Evolutionary conservation across 1,140 invertebrate genomes (phyloP).

Genomic region (Magallana gigas): DNA sequence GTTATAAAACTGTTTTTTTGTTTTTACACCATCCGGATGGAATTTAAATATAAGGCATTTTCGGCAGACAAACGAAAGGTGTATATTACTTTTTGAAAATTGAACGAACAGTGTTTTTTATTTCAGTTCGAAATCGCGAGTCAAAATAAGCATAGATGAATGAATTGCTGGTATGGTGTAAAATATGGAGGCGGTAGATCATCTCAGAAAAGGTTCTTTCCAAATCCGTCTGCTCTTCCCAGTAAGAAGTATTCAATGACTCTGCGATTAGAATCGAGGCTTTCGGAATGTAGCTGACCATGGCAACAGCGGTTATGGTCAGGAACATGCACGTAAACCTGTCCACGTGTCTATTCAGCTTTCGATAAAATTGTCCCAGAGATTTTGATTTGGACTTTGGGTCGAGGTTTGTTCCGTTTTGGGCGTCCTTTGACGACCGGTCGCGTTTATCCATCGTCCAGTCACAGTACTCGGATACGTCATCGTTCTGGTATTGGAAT

Average conservation of each 20-base stretch:
- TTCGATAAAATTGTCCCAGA: background rate
- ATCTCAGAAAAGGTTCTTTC: background rate
- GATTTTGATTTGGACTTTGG: background rate
- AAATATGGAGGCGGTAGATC: slow-evolving; percentile 19
- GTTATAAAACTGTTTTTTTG: too few relatives aligned
- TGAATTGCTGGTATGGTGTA: background rate
- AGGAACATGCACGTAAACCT: slow-evolving; percentile 19
- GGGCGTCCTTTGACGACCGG: background rate
- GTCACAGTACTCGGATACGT: background rate
- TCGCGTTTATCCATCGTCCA: background rate
- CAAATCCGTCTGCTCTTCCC: background rate
- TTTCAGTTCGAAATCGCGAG: background rate
- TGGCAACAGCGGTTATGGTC: background rate
- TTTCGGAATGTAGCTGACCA: background rate
- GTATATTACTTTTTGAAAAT: too few relatives aligned
- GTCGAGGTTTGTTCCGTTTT: too few relatives aligned
- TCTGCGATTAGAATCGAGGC: background rate
- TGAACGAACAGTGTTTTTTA: background rate
- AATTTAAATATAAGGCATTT: too few relatives aligned
- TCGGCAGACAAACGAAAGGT: too few relatives aligned
- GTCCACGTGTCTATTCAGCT: background rate
- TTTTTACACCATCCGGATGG: too few relatives aligned
- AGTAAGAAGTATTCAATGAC: background rate
- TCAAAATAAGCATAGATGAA: background rate
- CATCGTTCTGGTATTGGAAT: background rate